Evolutionary conservation across 2,888 invertebrate genomes (phyloP).

Genomic region (Eledone cirrhosa): DNA sequence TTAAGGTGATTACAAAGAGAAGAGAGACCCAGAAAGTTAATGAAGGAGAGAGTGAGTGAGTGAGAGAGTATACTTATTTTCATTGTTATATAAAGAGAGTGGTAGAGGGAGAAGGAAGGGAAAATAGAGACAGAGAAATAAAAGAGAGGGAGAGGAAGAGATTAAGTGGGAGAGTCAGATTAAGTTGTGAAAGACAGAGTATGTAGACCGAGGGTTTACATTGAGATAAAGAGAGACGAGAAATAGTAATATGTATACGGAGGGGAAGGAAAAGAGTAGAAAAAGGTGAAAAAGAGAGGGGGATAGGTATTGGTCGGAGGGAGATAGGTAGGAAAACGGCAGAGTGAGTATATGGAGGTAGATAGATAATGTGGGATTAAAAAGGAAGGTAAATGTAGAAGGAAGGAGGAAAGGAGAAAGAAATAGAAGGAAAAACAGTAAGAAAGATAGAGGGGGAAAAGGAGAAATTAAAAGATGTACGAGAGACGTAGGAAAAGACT

Average conservation of each 20-base stretch:
- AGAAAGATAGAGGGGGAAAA: too few relatives aligned
- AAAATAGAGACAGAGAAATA: neutral
- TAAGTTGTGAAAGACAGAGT: neutral
- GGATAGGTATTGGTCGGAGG: neutral
- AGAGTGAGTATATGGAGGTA: neutral
- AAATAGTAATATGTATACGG: neutral
- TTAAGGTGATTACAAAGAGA: neutral
- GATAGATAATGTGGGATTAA: too few relatives aligned
- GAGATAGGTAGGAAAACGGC: neutral
- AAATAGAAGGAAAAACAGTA: neutral
- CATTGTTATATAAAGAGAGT: neutral
- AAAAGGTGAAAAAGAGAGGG: neutral
- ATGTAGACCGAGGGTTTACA: neutral
- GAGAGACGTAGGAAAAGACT: too few relatives aligned
- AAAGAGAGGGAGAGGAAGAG: neutral
- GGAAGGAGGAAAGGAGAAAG: neutral
- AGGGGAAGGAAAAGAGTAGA: neutral
- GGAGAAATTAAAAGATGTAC: too few relatives aligned
- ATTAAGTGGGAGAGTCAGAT: neutral
- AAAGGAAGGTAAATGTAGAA: neutral
- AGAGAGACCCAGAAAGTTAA: neutral
- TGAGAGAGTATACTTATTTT: too few relatives aligned
- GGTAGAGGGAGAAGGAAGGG: neutral
- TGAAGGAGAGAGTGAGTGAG: too few relatives aligned
- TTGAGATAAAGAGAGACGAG: neutral